These are phyloP conservation scores for Gryon sp. DNA, from an alignment of 1,140 invertebrate genomes.

Conservation along the genomic window DNA sequence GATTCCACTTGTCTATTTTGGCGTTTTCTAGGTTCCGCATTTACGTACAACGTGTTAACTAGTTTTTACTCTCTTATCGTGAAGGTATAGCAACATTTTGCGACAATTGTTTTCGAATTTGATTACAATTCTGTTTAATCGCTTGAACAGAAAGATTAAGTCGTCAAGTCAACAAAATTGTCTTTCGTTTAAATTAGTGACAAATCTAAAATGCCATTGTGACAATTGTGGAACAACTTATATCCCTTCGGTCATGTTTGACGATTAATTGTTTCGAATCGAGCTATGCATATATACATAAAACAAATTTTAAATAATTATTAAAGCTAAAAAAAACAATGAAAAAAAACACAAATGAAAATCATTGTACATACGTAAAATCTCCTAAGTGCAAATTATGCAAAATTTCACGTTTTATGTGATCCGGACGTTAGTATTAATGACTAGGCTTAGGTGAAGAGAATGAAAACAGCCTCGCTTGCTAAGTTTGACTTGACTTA, in stretches of 20 bases:
- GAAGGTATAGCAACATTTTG: slow-evolving; percentile 6
- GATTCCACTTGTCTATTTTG: slow-evolving; percentile 55
- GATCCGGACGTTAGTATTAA: slow-evolving; percentile 58
- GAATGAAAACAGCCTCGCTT: slow-evolving; percentile 58
- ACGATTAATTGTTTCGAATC: slow-evolving; percentile 36
- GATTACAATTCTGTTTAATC: slow-evolving; percentile 19
- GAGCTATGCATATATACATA: slow-evolving; percentile 29
- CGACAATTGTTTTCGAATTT: slow-evolving; percentile 33
- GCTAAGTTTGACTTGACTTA: slow-evolving; percentile 50
- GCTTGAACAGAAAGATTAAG: slow-evolving; percentile 5
- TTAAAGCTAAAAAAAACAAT: slow-evolving; percentile 20
- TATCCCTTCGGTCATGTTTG: slow-evolving; percentile 24
- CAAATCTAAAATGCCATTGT: slow-evolving; percentile 1
- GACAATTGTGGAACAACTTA: slow-evolving; percentile 4
- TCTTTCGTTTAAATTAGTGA: slow-evolving; percentile 15
- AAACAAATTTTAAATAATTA: slow-evolving; percentile 5
- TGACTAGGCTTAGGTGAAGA: slow-evolving; percentile 57
- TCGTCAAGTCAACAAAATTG: slow-evolving; percentile 14
- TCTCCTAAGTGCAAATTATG: slow-evolving; percentile 65
- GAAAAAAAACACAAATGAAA: slow-evolving; percentile 39
- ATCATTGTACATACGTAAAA: slow-evolving; percentile 59
- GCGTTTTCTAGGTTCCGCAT: slow-evolving; percentile 24
- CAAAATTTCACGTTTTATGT: slow-evolving; percentile 62
- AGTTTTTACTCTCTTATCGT: slow-evolving; percentile 20
- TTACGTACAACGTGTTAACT: slow-evolving; percentile 3